Conservation (phyloP, 37 sponge, comb jelly and placozoan species). For the Diacarnus erythraeanus region DNA sequence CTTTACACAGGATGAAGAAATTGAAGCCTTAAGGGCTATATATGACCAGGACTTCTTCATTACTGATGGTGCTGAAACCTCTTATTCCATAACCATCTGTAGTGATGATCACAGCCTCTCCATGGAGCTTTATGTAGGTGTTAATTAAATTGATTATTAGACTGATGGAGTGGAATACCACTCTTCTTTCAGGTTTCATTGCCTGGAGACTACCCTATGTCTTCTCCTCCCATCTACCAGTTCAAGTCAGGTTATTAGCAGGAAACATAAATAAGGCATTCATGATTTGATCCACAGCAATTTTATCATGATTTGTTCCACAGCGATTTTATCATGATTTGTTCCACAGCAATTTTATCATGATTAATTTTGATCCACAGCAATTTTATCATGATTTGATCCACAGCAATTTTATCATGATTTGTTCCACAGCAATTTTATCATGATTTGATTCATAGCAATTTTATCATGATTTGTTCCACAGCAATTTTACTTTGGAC, state of each 20-base stretch:
- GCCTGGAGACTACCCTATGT: conserved; percentile 48
- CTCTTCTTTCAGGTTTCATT: conserved; percentile 25
- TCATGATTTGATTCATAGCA: no score
- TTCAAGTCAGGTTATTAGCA: conserved; percentile 34
- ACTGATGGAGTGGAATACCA: not conserved
- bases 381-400: no score
- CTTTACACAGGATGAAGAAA: conserved; percentile 41
- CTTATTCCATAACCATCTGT: conserved; percentile 7
- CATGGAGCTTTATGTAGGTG: not conserved
- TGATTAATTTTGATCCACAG: no score
- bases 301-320: no score
- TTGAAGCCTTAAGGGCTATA: conserved; percentile 59
- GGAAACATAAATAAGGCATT: no score
- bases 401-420: no score
- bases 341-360: no score
- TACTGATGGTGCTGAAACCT: not conserved
- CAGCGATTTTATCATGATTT: no score
- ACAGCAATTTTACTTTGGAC: no score
- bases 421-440: no score
- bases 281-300: no score
- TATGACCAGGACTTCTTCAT: conserved; percentile 46
- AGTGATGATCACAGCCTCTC: not conserved
- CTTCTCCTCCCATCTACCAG: conserved; percentile 46
- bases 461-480: no score
- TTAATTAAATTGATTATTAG: not conserved